These are phyloP conservation scores for Iselma pallidipennis DNA, from an alignment of 2,888 invertebrate genomes.

Conservation along the genomic window DNA sequence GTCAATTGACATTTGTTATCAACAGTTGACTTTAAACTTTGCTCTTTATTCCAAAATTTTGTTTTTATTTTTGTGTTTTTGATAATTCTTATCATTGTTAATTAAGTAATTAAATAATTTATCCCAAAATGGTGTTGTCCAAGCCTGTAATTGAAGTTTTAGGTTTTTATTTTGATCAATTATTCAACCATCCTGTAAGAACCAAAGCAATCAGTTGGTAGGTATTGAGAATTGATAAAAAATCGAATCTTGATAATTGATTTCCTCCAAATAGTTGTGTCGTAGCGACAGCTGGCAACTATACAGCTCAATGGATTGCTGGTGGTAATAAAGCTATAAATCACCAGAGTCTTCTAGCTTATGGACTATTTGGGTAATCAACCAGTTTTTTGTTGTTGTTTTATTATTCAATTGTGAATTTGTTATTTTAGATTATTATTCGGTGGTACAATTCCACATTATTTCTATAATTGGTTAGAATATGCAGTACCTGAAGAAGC, in stretches of 20 bases:
- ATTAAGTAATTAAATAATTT: background rate
- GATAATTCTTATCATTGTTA: background rate
- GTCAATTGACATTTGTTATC: background rate
- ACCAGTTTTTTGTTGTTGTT: slow-evolving; percentile 2
- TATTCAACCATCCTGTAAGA: slow-evolving; percentile 74
- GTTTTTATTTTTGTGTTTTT: background rate
- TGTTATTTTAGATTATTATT: slow-evolving; percentile 66
- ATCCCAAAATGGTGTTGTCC: slow-evolving; percentile 66
- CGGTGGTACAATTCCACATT: slow-evolving; percentile 79
- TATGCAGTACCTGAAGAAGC: slow-evolving; percentile 63
- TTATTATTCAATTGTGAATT: slow-evolving; percentile 7
- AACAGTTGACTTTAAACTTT: background rate
- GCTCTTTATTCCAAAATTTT: background rate
- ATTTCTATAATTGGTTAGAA: slow-evolving; percentile 71
- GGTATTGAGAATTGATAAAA: slow-evolving; percentile 34
- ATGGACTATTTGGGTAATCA: slow-evolving; percentile 74
- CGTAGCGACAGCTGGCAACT: slow-evolving; percentile 72
- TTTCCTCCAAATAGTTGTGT: slow-evolving; percentile 61
- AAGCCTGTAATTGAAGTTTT: slow-evolving; percentile 73
- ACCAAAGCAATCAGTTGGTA: slow-evolving; percentile 83
- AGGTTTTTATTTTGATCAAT: slow-evolving; percentile 73
- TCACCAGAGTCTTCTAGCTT: slow-evolving; percentile 71
- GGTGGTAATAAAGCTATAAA: slow-evolving; percentile 69
- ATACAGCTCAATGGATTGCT: slow-evolving; percentile 72
- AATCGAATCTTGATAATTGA: slow-evolving; percentile 12